phyloP scores from a whole-genome alignment of 2,888 invertebrate species.

The Buathra laborator region DNA sequence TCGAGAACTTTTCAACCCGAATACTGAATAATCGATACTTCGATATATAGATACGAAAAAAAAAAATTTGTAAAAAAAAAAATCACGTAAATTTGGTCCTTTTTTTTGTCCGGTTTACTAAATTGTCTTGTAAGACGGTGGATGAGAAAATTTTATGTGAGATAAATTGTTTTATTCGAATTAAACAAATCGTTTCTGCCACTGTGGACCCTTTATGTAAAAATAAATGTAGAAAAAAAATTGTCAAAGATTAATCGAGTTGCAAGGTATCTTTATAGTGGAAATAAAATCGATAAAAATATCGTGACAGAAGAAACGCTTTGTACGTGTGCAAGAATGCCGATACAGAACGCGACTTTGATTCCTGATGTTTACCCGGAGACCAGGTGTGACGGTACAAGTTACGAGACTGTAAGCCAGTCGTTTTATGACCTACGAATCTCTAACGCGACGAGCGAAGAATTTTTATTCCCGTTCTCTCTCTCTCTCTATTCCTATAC shows the following conservation, averaged over 20 bases:
- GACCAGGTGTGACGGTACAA: constrained; percentile 62
- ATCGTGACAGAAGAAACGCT: constrained; percentile 29
- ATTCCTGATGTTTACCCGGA: constrained; percentile 58
- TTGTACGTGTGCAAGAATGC: neutral
- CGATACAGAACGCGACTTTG: constrained; percentile 30
- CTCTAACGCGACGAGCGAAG: constrained; percentile 44
- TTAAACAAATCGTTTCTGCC: too few relatives aligned
- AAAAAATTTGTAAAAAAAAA: too few relatives aligned
- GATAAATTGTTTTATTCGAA: too few relatives aligned
- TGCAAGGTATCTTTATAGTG: neutral
- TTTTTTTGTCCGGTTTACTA: too few relatives aligned
- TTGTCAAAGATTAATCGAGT: too few relatives aligned
- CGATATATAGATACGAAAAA: too few relatives aligned
- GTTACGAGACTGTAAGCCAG: constrained; percentile 54
- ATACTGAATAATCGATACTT: too few relatives aligned
- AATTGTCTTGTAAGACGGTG: too few relatives aligned
- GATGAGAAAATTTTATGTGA: too few relatives aligned
- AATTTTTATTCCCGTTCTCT: constrained; percentile 61
- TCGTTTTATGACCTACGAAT: constrained; percentile 12
- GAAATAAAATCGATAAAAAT: constrained; percentile 14
- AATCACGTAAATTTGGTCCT: too few relatives aligned
- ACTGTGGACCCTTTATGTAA: too few relatives aligned
- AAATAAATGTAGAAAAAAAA: too few relatives aligned
- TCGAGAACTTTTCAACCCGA: neutral
- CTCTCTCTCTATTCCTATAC: neutral